Conservation (phyloP, 2,888 invertebrate species). For the Leptinotarsa haldemani region DNA sequence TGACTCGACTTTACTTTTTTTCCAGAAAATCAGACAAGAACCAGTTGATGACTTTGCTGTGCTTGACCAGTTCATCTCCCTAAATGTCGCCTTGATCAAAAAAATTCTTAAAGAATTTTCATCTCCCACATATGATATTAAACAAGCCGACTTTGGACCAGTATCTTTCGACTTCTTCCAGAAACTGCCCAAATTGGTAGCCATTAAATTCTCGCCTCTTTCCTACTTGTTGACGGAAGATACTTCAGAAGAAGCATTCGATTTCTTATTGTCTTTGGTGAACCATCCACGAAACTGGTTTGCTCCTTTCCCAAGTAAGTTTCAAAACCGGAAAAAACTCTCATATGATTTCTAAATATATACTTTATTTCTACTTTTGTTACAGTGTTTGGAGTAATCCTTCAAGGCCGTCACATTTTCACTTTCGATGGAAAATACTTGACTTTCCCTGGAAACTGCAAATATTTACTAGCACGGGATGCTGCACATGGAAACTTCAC, state of each 20-base stretch:
- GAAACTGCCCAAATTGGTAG: conserved; percentile 70
- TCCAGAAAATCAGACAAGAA: conserved; percentile 68
- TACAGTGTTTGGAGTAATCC: conserved; percentile 76
- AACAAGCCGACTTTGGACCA: conserved; percentile 23
- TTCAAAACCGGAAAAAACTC: too few species aligned
- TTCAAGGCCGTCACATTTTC: conserved; percentile 86
- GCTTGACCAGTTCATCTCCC: conserved; percentile 72
- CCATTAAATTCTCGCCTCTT: conserved; percentile 72
- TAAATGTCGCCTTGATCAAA: conserved; percentile 59
- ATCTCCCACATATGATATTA: conserved; percentile 32
- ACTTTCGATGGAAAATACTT: conserved; percentile 88
- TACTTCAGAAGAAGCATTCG: conserved; percentile 62
- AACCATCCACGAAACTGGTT: conserved; percentile 71
- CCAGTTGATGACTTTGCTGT: conserved; percentile 74
- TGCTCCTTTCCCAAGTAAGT: conserved; percentile 75
- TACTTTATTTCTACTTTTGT: conserved; percentile 34
- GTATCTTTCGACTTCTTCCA: conserved; percentile 57
- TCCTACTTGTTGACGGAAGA: conserved; percentile 73
- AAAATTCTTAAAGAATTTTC: conserved; percentile 57
- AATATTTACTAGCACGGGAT: conserved; percentile 87
- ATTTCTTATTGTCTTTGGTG: conserved; percentile 68
- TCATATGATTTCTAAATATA: too few species aligned
- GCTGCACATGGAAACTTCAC: conserved; percentile 89
- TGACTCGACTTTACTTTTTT: conserved; percentile 21
- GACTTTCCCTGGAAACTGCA: conserved; percentile 85